Conservation (phyloP, 2,888 invertebrate genomes). For the Netelia virgata region DNA sequence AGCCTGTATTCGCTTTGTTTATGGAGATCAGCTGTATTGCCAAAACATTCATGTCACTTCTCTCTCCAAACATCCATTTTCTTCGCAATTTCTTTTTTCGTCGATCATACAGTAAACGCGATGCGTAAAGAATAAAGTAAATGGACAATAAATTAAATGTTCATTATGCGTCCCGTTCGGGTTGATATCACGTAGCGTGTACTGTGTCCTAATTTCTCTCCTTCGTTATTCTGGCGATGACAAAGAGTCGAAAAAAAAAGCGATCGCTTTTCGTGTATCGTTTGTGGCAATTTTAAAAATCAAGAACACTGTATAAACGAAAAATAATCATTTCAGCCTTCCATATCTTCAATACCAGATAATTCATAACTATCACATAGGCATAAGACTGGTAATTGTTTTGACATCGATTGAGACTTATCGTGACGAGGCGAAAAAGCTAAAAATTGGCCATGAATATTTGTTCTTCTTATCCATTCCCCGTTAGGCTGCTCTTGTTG, state of each 20-base stretch:
- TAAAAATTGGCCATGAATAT: not conserved
- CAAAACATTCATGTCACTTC: constrained; percentile 77
- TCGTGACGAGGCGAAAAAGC: not conserved
- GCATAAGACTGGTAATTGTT: too few relatives aligned
- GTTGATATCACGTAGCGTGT: not conserved
- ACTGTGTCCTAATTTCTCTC: constrained; percentile 1
- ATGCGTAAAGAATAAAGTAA: not conserved
- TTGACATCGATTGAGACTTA: not conserved
- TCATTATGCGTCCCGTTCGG: not conserved
- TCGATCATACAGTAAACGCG: constrained; percentile 51
- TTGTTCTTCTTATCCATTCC: not conserved
- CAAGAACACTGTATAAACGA: not conserved
- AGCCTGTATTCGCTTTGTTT: constrained; percentile 79
- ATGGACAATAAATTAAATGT: not conserved
- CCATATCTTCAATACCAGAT: too few relatives aligned
- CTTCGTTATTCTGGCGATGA: not conserved
- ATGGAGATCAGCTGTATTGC: constrained; percentile 83
- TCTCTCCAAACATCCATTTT: constrained; percentile 40
- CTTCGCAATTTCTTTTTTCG: constrained; percentile 73
- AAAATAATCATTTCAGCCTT: too few relatives aligned
- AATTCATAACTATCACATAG: too few relatives aligned
- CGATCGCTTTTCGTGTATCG: not conserved
- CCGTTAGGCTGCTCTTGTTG: constrained; percentile 18
- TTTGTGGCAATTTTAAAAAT: not conserved
- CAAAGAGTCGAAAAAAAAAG: not conserved